Percentiles rank a stretch among this genome's conserved stretches.
phyloP scores from a whole-genome alignment of 2,888 invertebrate genomes.

The Nemoura dubitans region DNA sequence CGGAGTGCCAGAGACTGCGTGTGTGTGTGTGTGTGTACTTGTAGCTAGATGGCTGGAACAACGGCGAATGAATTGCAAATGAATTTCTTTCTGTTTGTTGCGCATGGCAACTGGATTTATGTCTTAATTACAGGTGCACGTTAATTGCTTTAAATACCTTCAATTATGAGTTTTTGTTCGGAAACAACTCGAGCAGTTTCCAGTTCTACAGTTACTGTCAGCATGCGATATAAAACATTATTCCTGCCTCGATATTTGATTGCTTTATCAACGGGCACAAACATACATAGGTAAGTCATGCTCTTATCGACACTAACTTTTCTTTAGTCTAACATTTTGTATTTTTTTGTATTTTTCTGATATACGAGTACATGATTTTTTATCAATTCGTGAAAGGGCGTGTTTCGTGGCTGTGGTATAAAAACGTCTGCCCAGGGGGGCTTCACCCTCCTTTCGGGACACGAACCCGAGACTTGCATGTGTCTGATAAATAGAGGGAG shows the following conservation, averaged over 20 bases:
- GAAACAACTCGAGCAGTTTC: background rate
- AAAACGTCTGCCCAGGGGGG: background rate
- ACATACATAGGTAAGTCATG: background rate
- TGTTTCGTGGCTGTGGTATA: background rate
- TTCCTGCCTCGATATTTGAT: background rate
- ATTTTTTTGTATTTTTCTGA: background rate
- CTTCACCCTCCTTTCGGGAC: background rate
- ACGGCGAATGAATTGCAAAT: background rate
- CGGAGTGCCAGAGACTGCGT: background rate
- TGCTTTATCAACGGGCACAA: background rate
- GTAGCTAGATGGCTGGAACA: too few species aligned
- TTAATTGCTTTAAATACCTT: conserved; percentile 12
- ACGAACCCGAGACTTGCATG: background rate
- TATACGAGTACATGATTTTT: background rate
- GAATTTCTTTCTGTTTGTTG: background rate
- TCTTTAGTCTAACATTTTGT: background rate
- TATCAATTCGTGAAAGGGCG: background rate
- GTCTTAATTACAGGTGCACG: background rate
- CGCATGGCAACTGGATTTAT: background rate
- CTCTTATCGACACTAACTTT: background rate
- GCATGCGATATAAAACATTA: background rate
- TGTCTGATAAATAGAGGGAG: background rate
- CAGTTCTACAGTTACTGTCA: background rate
- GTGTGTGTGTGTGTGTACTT: too few species aligned
- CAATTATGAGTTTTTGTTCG: background rate